Evolutionary conservation across 2,888 invertebrate genomes (phyloP).

Genomic region (Drosophila multiciliata): DNA sequence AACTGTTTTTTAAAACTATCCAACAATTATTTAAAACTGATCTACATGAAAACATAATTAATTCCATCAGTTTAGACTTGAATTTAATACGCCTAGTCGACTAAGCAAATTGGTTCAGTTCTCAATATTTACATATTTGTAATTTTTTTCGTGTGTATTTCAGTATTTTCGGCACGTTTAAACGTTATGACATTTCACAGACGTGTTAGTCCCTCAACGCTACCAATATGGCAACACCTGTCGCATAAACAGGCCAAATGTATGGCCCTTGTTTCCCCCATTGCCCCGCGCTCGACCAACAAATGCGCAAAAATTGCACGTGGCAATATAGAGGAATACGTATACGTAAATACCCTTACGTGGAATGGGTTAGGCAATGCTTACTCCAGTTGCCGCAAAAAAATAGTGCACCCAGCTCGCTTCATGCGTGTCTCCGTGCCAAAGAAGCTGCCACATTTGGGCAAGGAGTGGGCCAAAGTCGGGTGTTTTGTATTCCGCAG

Average conservation of each 20-base stretch:
- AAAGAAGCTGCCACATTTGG: slow-evolving; percentile 6
- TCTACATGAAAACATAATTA: not conserved
- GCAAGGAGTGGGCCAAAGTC: slow-evolving; percentile 7
- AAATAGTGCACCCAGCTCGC: slow-evolving; percentile 31
- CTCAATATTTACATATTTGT: slow-evolving; percentile 25
- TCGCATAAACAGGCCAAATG: slow-evolving; percentile 61
- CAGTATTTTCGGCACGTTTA: slow-evolving; percentile 79
- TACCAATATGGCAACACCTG: slow-evolving; percentile 77
- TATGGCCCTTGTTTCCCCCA: slow-evolving; percentile 3
- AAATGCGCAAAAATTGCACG: slow-evolving; percentile 53
- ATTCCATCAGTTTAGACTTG: not conserved
- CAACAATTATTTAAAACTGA: not conserved
- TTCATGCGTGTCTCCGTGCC: slow-evolving; percentile 6
- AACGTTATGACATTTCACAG: slow-evolving; percentile 82
- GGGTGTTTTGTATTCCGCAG: slow-evolving; percentile 67
- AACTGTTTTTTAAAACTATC: not conserved
- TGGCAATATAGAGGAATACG: slow-evolving; percentile 40
- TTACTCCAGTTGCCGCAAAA: slow-evolving; percentile 21
- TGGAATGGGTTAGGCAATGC: slow-evolving; percentile 13
- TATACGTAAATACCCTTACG: slow-evolving; percentile 11
- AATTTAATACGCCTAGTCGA: slow-evolving; percentile 19
- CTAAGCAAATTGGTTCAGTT: slow-evolving; percentile 12
- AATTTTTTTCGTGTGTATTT: slow-evolving; percentile 39
- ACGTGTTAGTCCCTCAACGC: slow-evolving; percentile 76
- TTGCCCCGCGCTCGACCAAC: not conserved